These are phyloP conservation scores for Gallinago stenura DNA, from an alignment of 2,797 vertebrate genomes.

Conservation along the genomic window DNA sequence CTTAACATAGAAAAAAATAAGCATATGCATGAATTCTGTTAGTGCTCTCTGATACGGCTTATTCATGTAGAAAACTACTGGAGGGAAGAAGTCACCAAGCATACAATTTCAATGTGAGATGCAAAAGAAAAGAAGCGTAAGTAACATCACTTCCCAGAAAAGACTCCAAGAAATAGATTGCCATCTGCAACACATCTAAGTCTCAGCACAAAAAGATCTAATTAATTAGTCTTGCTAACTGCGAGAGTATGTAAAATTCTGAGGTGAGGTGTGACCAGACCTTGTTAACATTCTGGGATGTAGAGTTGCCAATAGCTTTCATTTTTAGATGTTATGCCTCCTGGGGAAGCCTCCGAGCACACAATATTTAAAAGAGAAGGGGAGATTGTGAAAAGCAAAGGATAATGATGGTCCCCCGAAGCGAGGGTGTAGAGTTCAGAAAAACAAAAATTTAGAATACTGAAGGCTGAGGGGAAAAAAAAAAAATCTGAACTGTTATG, in stretches of 20 bases:
- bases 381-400: not conserved
- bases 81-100: slow-evolving; percentile 68
- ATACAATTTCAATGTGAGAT: slow-evolving; percentile 42
- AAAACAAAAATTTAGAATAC: not conserved
- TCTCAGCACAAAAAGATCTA: not conserved
- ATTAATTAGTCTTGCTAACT: slow-evolving; percentile 12
- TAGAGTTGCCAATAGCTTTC: not conserved
- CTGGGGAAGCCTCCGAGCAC: not conserved
- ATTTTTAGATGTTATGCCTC: not conserved
- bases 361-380: not conserved
- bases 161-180: slow-evolving; percentile 11
- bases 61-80: slow-evolving; percentile 74
- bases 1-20: slow-evolving; percentile 62
- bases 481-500: not conserved
- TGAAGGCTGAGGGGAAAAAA: not conserved
- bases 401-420: not conserved
- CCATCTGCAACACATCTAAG: slow-evolving; percentile 19
- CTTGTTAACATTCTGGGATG: not conserved
- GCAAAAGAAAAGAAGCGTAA: slow-evolving; percentile 21
- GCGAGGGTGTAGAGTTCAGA: not conserved
- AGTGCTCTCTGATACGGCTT: slow-evolving; percentile 37
- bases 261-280: slow-evolving; percentile 20
- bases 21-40: slow-evolving; percentile 57
- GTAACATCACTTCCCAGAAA: slow-evolving; percentile 25
- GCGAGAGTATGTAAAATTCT: not conserved